These are phyloP conservation scores for Hemiscyllium ocellatum DNA, from an alignment of 2,113 vertebrate species.

Conservation along the genomic window DNA sequence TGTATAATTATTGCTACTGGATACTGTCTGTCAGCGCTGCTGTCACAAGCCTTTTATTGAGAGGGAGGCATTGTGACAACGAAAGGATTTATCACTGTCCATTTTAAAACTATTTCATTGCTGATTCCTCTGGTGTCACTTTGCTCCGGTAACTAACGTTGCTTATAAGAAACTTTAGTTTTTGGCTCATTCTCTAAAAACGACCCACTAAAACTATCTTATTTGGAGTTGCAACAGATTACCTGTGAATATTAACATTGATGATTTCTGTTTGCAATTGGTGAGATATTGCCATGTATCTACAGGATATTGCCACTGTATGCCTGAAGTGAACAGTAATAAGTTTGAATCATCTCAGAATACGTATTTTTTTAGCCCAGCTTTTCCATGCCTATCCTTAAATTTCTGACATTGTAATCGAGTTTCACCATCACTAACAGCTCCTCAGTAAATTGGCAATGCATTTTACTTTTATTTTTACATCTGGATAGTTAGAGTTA, in stretches of 20 bases:
- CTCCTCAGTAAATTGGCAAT: background rate
- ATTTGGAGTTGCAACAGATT: background rate
- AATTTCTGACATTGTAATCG: background rate
- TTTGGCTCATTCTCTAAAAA: background rate
- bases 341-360: background rate
- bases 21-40: slow-evolving; percentile 8
- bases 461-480: background rate
- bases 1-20: slow-evolving; percentile 13
- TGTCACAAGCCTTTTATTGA: slow-evolving; percentile 23
- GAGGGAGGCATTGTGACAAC: background rate
- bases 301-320: too few species aligned
- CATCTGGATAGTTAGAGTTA: background rate
- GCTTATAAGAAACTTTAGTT: background rate
- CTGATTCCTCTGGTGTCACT: background rate
- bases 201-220: background rate
- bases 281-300: background rate
- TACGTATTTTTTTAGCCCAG: background rate
- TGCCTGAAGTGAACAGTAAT: background rate
- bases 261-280: background rate
- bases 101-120: background rate
- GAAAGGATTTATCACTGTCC: slow-evolving; percentile 2
- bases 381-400: background rate
- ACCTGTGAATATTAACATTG: background rate
- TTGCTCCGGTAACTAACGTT: background rate
- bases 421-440: background rate